These are phyloP conservation scores for Muscidifurax raptorellus DNA, from an alignment of 1,140 invertebrate genomes.

Conservation along the genomic window DNA sequence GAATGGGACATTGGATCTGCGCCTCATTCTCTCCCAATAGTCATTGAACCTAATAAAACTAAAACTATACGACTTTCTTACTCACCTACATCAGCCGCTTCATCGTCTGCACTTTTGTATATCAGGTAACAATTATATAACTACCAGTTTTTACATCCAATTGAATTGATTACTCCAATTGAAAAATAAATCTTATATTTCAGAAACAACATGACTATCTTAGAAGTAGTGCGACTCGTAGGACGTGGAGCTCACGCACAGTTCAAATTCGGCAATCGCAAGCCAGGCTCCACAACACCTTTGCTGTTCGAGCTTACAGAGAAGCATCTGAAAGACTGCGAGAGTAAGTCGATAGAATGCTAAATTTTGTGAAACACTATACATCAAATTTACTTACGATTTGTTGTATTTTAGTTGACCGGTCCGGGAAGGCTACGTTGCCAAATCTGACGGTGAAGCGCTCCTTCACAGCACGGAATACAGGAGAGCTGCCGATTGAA, in stretches of 20 bases:
- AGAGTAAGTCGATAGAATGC: slow-evolving; percentile 74
- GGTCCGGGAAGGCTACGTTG: background rate
- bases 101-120: slow-evolving; percentile 70
- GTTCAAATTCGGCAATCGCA: slow-evolving; percentile 93
- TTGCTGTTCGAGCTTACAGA: slow-evolving; percentile 90
- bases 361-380: background rate
- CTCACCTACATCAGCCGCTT: slow-evolving; percentile 64
- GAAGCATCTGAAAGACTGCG: slow-evolving; percentile 89
- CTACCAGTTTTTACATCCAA: background rate
- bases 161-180: background rate
- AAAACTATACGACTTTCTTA: slow-evolving; percentile 69
- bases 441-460: slow-evolving; percentile 88
- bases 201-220: slow-evolving; percentile 95
- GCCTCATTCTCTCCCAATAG: slow-evolving; percentile 64
- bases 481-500: slow-evolving; percentile 87
- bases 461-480: slow-evolving; percentile 92
- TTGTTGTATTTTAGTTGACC: background rate
- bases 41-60: slow-evolving; percentile 73
- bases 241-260: slow-evolving; percentile 90
- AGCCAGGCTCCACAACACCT: slow-evolving; percentile 84
- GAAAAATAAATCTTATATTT: slow-evolving; percentile 54
- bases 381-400: background rate
- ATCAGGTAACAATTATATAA: slow-evolving; percentile 65
- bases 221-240: slow-evolving; percentile 89
- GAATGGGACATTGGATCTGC: slow-evolving; percentile 61